These are phyloP conservation scores for Anthophora plumipes DNA, from an alignment of 2,888 invertebrate species.

Conservation along the genomic window DNA sequence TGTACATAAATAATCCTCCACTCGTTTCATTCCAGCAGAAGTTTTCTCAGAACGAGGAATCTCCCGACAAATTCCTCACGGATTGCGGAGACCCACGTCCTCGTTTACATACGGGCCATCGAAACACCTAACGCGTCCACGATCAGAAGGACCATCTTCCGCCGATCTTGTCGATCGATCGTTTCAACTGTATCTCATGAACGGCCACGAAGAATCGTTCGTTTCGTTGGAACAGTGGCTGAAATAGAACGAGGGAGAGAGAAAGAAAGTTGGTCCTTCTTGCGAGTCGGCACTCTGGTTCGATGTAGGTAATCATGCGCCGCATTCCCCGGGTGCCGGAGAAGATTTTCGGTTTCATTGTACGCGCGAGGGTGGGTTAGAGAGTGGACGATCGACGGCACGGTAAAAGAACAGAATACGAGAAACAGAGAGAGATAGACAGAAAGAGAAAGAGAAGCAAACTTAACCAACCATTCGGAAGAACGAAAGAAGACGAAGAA, in stretches of 20 bases:
- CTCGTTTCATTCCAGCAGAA: too few relatives aligned
- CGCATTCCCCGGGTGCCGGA: slow-evolving; percentile 77
- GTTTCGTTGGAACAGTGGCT: slow-evolving; percentile 41
- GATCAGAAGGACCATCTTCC: neutral
- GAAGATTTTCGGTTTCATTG: slow-evolving; percentile 77
- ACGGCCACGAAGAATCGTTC: slow-evolving; percentile 30
- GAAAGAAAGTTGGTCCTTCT: slow-evolving; percentile 47
- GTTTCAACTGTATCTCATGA: neutral
- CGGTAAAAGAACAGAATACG: neutral
- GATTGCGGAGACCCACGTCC: neutral
- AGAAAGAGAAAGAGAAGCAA: slow-evolving; percentile 29
- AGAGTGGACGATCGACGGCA: slow-evolving; percentile 24
- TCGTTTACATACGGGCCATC: slow-evolving; percentile 24
- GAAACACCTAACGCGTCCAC: slow-evolving; percentile 28
- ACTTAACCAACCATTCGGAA: neutral
- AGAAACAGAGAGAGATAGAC: slow-evolving; percentile 24
- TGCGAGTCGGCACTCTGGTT: slow-evolving; percentile 61
- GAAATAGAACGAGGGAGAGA: slow-evolving; percentile 9
- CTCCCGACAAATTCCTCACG: slow-evolving; percentile 18
- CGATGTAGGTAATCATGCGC: slow-evolving; percentile 79
- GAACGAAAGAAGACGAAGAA: slow-evolving; percentile 4
- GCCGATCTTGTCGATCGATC: slow-evolving; percentile 34
- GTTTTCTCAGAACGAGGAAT: neutral
- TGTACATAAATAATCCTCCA: too few relatives aligned
- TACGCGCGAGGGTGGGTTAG: slow-evolving; percentile 70